Evolutionary conservation across 2,113 vertebrate species (phyloP).

Genomic region (Pelmatolapia mariae): DNA sequence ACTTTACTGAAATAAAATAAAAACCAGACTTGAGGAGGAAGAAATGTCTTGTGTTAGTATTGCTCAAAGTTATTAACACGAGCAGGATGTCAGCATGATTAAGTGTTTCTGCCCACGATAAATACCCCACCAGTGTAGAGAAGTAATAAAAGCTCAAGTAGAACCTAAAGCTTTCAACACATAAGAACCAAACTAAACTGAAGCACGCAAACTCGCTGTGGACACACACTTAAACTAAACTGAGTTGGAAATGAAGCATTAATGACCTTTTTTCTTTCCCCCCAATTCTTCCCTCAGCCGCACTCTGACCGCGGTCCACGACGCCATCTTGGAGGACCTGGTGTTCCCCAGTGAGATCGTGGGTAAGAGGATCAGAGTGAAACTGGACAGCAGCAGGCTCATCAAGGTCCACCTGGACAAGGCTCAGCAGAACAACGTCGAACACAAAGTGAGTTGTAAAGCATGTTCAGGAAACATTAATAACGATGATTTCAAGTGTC

Average conservation of each 20-base stretch:
- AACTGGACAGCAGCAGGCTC: conserved; percentile 93
- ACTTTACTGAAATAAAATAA: not conserved
- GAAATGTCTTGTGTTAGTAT: not conserved
- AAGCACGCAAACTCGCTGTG: not conserved
- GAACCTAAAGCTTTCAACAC: not conserved
- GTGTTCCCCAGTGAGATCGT: conserved; percentile 98
- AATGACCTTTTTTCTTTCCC: not conserved
- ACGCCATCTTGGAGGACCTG: conserved; percentile 96
- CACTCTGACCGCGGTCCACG: conserved; percentile 90
- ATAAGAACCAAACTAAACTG: not conserved
- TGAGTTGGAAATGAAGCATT: not conserved
- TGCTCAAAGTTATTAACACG: not conserved
- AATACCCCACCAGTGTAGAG: not conserved
- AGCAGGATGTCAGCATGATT: not conserved
- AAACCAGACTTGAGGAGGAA: not conserved
- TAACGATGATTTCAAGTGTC: not conserved
- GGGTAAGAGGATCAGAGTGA: conserved; percentile 94
- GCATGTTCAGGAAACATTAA: not conserved
- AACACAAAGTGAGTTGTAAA: conserved; percentile 85
- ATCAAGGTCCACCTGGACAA: conserved; percentile 99
- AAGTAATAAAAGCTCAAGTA: not conserved
- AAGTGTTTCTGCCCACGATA: not conserved
- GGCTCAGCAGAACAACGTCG: conserved; percentile 98
- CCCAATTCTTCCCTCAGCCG: conserved; percentile 70
- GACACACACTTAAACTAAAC: not conserved